Evolutionary conservation across 2,113 vertebrate species (phyloP).

Genomic region (mouse (Mus musculus)): DNA sequence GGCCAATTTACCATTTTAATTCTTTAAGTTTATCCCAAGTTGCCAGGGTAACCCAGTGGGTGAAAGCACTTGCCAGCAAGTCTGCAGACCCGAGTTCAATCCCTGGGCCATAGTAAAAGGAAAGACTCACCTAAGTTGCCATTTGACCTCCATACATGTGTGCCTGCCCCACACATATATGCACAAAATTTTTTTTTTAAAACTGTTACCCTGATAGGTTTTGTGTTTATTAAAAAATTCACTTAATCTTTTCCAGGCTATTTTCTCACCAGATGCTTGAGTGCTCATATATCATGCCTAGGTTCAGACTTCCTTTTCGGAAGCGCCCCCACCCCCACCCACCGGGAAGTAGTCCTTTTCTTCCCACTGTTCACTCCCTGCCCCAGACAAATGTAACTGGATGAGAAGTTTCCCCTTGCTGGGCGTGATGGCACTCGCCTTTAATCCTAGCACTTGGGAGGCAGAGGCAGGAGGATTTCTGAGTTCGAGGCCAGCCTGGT

Average conservation of each 20-base stretch:
- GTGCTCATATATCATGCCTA: not conserved
- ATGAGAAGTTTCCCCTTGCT: too few relatives aligned
- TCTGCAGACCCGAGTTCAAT: not conserved
- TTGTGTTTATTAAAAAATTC: not conserved
- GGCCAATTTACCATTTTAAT: not conserved
- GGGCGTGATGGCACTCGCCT: too few relatives aligned
- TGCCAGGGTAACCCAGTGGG: not conserved
- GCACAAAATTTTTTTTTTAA: not conserved
- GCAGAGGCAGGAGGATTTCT: too few relatives aligned
- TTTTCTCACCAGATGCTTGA: not conserved
- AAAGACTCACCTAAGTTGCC: too few relatives aligned
- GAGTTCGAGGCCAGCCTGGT: too few relatives aligned
- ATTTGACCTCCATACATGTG: not conserved
- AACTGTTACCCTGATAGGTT: not conserved
- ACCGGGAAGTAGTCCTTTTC: not conserved
- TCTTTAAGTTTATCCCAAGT: not conserved
- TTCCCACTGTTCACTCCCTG: not conserved
- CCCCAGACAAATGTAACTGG: not conserved
- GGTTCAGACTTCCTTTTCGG: conserved; percentile 1
- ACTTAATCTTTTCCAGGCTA: not conserved
- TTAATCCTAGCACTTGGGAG: too few relatives aligned
- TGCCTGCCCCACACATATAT: not conserved
- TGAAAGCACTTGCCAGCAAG: not conserved
- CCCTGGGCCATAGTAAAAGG: not conserved
- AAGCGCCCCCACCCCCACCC: not conserved